A percentile compares a stretch with the other conserved stretches of the same genome.
Conservation (phyloP, 2,888 invertebrate species). For the Mamestra brassicae region DNA sequence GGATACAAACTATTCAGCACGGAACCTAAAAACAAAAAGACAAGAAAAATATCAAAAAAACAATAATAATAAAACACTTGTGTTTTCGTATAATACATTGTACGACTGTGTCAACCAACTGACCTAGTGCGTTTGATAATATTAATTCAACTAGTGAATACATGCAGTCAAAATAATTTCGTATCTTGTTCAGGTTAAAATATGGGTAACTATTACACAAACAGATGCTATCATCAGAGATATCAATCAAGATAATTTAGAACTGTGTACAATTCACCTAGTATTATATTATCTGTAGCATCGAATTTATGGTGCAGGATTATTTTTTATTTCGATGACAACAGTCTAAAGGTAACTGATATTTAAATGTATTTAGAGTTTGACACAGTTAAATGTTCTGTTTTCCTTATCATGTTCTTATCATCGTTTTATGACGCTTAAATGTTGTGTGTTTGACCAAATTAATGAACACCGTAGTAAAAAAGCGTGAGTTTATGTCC, state of each 20-base stretch:
- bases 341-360: neutral
- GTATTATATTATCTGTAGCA: neutral
- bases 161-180: constrained; percentile 44
- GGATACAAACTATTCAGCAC: constrained; percentile 61
- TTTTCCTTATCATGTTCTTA: constrained; percentile 40
- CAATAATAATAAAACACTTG: neutral
- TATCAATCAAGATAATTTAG: constrained; percentile 49
- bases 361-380: constrained; percentile 10
- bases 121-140: constrained; percentile 56
- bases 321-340: neutral
- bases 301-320: neutral
- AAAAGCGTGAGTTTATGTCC: too few species aligned
- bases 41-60: constrained; percentile 11
- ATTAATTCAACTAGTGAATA: constrained; percentile 22
- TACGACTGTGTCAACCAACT: constrained; percentile 43
- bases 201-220: constrained; percentile 35
- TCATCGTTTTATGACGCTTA: constrained; percentile 17
- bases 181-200: constrained; percentile 42
- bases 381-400: constrained; percentile 23
- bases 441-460: neutral
- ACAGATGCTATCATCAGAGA: constrained; percentile 37
- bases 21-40: constrained; percentile 66
- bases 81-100: constrained; percentile 1
- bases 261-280: neutral
- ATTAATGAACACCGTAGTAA: too few species aligned